phyloP scores from a whole-genome alignment of 2,888 invertebrate species.

The Dione juno region DNA sequence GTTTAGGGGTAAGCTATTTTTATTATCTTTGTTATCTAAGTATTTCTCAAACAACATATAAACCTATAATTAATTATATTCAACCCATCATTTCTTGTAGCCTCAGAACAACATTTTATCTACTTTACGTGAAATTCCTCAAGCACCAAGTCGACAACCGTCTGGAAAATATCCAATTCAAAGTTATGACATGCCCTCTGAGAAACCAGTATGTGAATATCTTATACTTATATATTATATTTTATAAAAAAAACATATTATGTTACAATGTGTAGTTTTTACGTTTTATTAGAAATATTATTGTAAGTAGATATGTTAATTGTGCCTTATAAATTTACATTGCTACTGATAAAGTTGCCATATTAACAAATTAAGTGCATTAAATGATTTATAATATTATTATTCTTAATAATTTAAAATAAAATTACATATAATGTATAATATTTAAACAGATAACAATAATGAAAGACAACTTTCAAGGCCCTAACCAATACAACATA shows the following conservation, averaged over 20 bases:
- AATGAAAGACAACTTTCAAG: constrained; percentile 71
- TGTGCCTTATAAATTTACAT: no score
- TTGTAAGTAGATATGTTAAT: no score
- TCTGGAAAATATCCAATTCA: constrained; percentile 29
- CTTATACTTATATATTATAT: not conserved
- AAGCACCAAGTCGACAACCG: constrained; percentile 5
- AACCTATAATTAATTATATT: no score
- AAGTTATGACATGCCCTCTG: constrained; percentile 33
- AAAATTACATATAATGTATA: not conserved
- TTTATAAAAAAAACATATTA: no score
- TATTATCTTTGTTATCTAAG: not conserved
- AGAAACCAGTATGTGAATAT: constrained; percentile 31
- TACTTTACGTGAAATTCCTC: constrained; percentile 27
- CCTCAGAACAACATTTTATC: constrained; percentile 27
- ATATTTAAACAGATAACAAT: constrained; percentile 60
- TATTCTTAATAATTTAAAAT: not conserved
- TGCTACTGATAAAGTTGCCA: not conserved
- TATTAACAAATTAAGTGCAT: not conserved
- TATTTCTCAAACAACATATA: no score
- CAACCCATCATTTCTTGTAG: not conserved
- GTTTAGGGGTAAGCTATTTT: constrained; percentile 30
- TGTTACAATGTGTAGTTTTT: no score
- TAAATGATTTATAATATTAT: not conserved
- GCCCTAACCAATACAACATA: constrained; percentile 56
- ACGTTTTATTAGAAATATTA: no score